These are phyloP conservation scores for Eretmochelys imbricata DNA, from an alignment of 2,113 vertebrate genomes.

Conservation along the genomic window DNA sequence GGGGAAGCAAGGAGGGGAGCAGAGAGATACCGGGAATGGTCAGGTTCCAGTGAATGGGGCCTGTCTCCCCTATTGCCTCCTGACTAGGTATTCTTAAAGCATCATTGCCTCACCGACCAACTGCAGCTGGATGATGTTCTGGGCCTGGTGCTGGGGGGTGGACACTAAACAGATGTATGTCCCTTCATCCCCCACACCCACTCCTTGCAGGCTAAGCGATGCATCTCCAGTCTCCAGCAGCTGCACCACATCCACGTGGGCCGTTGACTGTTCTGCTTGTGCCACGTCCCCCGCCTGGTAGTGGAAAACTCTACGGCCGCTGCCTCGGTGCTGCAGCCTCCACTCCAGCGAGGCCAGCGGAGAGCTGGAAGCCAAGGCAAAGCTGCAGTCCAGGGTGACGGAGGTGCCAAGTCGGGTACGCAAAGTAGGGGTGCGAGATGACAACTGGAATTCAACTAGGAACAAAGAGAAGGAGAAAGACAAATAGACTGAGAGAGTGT, in stretches of 20 bases:
- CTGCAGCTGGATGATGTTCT: constrained; percentile 81
- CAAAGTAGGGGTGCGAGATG: constrained; percentile 74
- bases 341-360: constrained; percentile 78
- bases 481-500: neutral
- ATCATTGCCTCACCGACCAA: constrained; percentile 76
- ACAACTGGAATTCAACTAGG: constrained; percentile 86
- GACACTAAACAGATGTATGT: constrained; percentile 83
- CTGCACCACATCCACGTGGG: constrained; percentile 53
- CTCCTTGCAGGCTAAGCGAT: constrained; percentile 75
- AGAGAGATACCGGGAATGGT: neutral
- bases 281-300: constrained; percentile 42
- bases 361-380: constrained; percentile 73
- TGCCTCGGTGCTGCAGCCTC: constrained; percentile 85
- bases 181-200: constrained; percentile 81
- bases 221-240: constrained; percentile 73
- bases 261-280: constrained; percentile 54
- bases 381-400: constrained; percentile 81
- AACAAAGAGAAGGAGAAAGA: neutral
- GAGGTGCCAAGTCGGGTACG: constrained; percentile 67
- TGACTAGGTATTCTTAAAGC: neutral
- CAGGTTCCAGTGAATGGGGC: neutral
- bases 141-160: constrained; percentile 72
- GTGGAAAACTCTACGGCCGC: constrained; percentile 75
- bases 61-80: neutral
- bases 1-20: fast-evolving